Conservation (phyloP, 1,140 invertebrate genomes). For the Vanessa tameamea region DNA sequence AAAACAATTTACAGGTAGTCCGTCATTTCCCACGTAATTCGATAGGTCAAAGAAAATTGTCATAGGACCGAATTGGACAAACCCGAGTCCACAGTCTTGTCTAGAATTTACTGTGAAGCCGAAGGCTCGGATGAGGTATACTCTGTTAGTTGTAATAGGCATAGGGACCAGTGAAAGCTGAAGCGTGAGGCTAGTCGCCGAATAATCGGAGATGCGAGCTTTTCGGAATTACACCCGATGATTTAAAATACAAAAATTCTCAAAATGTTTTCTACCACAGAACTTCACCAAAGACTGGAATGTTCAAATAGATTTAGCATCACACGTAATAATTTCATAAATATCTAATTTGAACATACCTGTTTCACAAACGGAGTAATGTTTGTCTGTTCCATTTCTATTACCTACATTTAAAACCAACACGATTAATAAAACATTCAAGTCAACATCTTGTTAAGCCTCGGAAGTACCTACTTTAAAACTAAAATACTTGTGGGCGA, state of each 20-base stretch:
- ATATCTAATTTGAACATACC: conserved; percentile 33
- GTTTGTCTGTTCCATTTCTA: not conserved
- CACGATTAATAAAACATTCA: not conserved
- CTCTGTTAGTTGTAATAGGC: too few relatives aligned
- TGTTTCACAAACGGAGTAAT: conserved; percentile 37
- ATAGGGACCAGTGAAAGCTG: too few relatives aligned
- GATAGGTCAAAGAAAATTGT: too few relatives aligned
- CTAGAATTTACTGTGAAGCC: too few relatives aligned
- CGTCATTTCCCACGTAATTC: too few relatives aligned
- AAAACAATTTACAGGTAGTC: too few relatives aligned
- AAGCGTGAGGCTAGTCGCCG: too few relatives aligned
- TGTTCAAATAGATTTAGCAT: not conserved
- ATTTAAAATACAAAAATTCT: not conserved
- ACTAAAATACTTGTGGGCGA: not conserved
- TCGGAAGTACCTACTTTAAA: not conserved
- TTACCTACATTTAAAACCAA: too few relatives aligned
- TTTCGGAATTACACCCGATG: not conserved
- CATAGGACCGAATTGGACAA: too few relatives aligned
- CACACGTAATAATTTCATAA: not conserved
- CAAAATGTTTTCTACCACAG: not conserved
- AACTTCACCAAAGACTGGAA: not conserved
- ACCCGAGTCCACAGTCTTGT: too few relatives aligned
- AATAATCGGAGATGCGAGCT: too few relatives aligned
- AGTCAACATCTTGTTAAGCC: not conserved
- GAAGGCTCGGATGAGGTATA: too few relatives aligned